Conservation (phyloP, 2,113 vertebrate species). For the Sylvia atricapilla region DNA sequence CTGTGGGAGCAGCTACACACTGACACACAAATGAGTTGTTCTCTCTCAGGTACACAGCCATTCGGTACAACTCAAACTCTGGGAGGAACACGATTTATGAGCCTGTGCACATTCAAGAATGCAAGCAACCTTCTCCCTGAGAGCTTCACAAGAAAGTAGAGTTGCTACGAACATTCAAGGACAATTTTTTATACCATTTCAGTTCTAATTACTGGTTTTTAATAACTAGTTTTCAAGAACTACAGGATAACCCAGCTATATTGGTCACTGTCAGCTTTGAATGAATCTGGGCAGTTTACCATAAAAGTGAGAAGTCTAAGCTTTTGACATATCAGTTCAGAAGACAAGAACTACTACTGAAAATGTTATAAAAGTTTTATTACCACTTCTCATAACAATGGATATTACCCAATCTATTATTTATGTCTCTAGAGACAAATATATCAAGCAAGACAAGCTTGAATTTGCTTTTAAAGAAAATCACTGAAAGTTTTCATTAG, state of each 20-base stretch:
- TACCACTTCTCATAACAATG: not conserved
- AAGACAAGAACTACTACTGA: not conserved
- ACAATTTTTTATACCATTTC: not conserved
- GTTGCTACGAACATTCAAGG: not conserved
- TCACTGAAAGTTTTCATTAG: not conserved
- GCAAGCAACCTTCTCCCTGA: not conserved
- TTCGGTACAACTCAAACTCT: rapidly evolving
- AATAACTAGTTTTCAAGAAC: not conserved
- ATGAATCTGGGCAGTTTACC: not conserved
- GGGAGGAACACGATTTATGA: not conserved
- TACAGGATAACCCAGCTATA: not conserved
- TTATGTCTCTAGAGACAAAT: not conserved
- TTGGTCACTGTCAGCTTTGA: not conserved
- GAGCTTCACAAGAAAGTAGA: not conserved
- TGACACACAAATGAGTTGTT: not conserved
- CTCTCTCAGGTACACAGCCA: not conserved
- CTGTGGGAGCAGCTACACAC: not conserved
- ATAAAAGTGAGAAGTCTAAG: not conserved
- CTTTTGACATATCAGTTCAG: not conserved
- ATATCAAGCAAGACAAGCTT: not conserved
- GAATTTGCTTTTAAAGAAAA: not conserved
- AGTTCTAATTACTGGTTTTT: not conserved
- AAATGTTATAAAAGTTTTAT: not conserved
- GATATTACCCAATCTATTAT: not conserved
- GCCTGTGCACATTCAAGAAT: not conserved